These are phyloP conservation scores for Holothuria glaberrima DNA, from an alignment of 35 echinoderm and acorn worm species.

Conservation along the genomic window DNA sequence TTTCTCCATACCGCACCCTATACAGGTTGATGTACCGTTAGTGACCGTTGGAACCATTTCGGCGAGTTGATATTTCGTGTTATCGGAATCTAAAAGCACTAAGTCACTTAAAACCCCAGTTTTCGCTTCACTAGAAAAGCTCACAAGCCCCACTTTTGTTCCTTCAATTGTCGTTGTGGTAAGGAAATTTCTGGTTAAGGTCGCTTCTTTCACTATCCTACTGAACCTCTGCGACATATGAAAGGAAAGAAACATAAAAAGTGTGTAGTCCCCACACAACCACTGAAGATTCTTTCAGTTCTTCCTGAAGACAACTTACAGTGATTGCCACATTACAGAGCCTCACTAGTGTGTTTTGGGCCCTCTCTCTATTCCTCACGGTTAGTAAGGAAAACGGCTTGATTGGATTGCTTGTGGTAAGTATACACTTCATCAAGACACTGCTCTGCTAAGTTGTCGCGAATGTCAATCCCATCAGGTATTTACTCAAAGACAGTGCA, in stretches of 20 bases:
- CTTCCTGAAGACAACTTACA: too few relatives aligned
- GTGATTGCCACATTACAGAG: too few relatives aligned
- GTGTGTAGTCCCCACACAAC: too few relatives aligned
- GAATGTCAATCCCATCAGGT: too few relatives aligned
- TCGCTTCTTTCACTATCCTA: not conserved
- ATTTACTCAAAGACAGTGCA: too few relatives aligned
- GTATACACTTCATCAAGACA: too few relatives aligned
- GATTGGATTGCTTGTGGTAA: too few relatives aligned
- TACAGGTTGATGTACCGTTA: not conserved
- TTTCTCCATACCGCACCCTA: slow-evolving; percentile 20
- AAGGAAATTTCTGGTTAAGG: not conserved
- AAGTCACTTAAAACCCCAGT: not conserved
- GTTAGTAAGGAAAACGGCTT: too few relatives aligned
- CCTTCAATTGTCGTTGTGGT: not conserved
- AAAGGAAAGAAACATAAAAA: not conserved
- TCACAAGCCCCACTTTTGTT: not conserved
- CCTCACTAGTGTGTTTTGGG: too few relatives aligned
- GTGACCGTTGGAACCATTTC: not conserved
- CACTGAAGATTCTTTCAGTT: too few relatives aligned
- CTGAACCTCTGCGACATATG: not conserved
- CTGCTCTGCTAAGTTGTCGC: too few relatives aligned
- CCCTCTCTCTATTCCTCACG: too few relatives aligned
- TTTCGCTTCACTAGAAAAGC: slow-evolving; percentile 3
- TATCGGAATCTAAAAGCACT: not conserved
- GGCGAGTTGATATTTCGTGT: not conserved